phyloP scores from a whole-genome alignment of 2,888 invertebrate species.

The Labia minor region DNA sequence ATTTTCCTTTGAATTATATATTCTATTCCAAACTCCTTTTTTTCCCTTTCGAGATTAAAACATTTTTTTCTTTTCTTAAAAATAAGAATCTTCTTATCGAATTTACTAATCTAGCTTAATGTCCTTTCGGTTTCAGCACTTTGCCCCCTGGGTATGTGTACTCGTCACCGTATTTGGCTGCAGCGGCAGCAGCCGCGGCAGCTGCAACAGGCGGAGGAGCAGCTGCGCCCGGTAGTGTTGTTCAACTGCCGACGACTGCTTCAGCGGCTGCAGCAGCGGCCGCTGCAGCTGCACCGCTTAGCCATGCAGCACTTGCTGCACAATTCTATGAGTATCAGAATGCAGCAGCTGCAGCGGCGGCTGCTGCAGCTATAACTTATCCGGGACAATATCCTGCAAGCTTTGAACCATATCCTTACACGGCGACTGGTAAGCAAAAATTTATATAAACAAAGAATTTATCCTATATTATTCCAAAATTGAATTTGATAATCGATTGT shows the following conservation, averaged over 20 bases:
- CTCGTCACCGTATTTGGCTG: slow-evolving; percentile 54
- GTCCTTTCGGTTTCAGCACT: slow-evolving; percentile 36
- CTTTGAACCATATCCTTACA: slow-evolving; percentile 61
- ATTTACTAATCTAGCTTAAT: too few species aligned
- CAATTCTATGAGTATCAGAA: slow-evolving; percentile 74
- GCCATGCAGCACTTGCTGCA: slow-evolving; percentile 36
- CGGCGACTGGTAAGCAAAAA: slow-evolving; percentile 37
- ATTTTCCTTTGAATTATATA: too few species aligned
- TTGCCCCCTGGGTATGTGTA: slow-evolving; percentile 69
- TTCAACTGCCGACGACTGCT: slow-evolving; percentile 53
- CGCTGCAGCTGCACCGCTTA: slow-evolving; percentile 49
- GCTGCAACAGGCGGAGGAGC: slow-evolving; percentile 68
- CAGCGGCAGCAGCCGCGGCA: slow-evolving; percentile 50
- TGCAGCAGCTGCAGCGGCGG: slow-evolving; percentile 57
- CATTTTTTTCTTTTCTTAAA: too few species aligned
- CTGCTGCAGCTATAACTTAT: slow-evolving; percentile 50
- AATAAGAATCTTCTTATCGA: too few species aligned
- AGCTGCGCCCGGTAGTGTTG: slow-evolving; percentile 56
- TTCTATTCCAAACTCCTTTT: too few species aligned
- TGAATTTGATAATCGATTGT: neutral
- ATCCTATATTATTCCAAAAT: slow-evolving; percentile 34
- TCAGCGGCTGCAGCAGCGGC: slow-evolving; percentile 64
- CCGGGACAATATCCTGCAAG: slow-evolving; percentile 64
- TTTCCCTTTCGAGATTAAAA: too few species aligned
- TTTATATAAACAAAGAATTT: too few species aligned